phyloP scores from a whole-genome alignment of 92 coral and sea anemone species.

The Paramuricea clavata region DNA sequence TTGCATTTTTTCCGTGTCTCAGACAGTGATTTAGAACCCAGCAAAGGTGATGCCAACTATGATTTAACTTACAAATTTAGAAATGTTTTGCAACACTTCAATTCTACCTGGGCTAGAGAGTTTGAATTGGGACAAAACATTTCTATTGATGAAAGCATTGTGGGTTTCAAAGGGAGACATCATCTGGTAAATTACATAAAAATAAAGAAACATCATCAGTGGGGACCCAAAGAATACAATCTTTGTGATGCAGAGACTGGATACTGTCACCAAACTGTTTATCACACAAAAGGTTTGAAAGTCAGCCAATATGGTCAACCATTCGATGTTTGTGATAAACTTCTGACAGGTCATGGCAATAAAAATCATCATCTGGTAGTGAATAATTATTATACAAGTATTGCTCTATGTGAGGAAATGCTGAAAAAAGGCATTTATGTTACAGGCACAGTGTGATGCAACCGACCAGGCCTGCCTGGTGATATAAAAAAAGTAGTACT shows the following conservation, averaged over 20 bases:
- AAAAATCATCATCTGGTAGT: conserved; percentile 14
- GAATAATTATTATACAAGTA: background rate
- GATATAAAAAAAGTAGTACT: background rate
- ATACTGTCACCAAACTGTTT: background rate
- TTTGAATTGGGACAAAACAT: background rate
- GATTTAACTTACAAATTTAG: background rate
- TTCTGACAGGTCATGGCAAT: background rate
- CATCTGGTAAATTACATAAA: background rate
- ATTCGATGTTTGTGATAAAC: too few species aligned
- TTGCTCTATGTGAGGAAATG: background rate
- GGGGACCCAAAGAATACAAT: conserved; percentile 23
- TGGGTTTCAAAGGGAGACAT: conserved; percentile 20
- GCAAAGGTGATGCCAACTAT: background rate
- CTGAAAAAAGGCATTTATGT: background rate
- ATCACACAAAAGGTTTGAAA: conserved; percentile 1
- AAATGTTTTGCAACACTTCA: background rate
- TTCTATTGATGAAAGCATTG: conserved; percentile 31
- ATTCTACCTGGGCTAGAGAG: conserved; percentile 11
- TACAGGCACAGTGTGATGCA: background rate
- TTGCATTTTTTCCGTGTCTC: conserved; percentile 24
- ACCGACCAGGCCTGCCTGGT: background rate
- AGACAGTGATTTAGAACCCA: conserved; percentile 21
- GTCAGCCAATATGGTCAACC: conserved; percentile 19
- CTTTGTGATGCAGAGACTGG: conserved; percentile 27
- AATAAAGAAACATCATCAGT: conserved; percentile 31